Conservation (phyloP, 37 sponge, comb jelly and placozoan species). For the Aphrocallistes beatrix region DNA sequence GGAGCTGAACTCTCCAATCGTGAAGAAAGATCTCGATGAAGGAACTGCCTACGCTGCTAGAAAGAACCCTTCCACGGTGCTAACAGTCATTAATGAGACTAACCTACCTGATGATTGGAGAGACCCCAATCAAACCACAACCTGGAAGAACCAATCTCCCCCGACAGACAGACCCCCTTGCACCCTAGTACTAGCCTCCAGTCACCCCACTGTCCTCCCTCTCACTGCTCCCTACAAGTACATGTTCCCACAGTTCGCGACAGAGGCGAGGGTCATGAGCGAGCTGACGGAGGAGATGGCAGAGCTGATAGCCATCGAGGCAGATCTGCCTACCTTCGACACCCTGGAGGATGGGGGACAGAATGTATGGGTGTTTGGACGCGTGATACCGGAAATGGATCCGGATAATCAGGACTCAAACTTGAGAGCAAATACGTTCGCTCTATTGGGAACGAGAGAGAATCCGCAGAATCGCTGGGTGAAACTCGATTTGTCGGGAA, state of each 20-base stretch:
- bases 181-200: background rate
- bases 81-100: background rate
- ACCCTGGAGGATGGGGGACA: background rate
- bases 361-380: background rate
- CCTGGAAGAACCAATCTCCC: background rate
- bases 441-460: background rate
- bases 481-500: background rate
- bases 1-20: background rate
- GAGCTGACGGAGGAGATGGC: background rate
- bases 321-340: background rate
- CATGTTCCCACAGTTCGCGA: background rate
- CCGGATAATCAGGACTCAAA: background rate
- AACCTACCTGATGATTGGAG: background rate
- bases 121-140: background rate
- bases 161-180: background rate
- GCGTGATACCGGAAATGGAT: background rate
- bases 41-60: background rate
- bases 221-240: slow-evolving; percentile 3
- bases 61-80: background rate
- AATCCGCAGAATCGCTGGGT: background rate
- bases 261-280: background rate
- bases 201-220: background rate
- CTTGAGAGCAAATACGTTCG: background rate
- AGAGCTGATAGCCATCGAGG: background rate
- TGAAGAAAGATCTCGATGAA: background rate